Evolutionary conservation across 2,888 invertebrate species (phyloP).

Genomic region (Ennomos fuscantarius): DNA sequence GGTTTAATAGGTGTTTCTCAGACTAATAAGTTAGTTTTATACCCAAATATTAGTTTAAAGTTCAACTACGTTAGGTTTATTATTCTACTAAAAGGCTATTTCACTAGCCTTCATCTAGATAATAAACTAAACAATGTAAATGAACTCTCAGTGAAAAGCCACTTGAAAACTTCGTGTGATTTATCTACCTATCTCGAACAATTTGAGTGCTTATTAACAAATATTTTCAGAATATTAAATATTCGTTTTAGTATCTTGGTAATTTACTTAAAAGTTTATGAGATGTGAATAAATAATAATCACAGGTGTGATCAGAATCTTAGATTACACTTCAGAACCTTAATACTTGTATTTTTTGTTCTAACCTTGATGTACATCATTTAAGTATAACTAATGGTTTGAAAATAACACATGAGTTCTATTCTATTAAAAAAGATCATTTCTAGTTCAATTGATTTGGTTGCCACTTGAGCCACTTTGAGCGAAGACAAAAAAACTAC

Average conservation of each 20-base stretch:
- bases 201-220: conserved; percentile 20
- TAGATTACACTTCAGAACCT: not conserved
- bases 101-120: conserved; percentile 47
- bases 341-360: too few species aligned
- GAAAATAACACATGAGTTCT: too few species aligned
- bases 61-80: conserved; percentile 38
- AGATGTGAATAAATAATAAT: conserved; percentile 9
- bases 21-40: too few species aligned
- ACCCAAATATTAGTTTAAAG: conserved; percentile 39
- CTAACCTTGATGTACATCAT: too few species aligned
- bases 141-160: conserved; percentile 27
- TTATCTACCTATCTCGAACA: conserved; percentile 41
- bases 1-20: too few species aligned
- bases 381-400: too few species aligned
- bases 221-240: conserved; percentile 18
- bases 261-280: conserved; percentile 9
- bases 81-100: conserved; percentile 45
- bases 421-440: too few species aligned
- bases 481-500: too few species aligned
- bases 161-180: conserved; percentile 42
- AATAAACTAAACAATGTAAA: conserved; percentile 48
- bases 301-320: too few species aligned
- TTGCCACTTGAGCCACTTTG: too few species aligned
- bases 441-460: too few species aligned
- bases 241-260: conserved; percentile 12